phyloP scores from a whole-genome alignment of 2,113 vertebrate species.

The Anolis carolinensis region DNA sequence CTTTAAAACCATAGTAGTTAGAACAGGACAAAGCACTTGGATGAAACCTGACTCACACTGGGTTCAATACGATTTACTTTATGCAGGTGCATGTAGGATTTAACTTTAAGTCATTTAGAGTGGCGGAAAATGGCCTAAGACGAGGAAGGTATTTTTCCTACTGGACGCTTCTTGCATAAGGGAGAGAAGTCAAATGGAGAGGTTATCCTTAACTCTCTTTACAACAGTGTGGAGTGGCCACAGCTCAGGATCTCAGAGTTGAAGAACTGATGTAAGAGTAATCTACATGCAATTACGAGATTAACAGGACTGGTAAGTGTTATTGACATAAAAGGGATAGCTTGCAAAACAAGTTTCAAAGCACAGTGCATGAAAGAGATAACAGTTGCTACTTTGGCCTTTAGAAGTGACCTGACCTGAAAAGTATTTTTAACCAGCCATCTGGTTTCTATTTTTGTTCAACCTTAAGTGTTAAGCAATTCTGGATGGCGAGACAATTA shows the following conservation, averaged over 20 bases:
- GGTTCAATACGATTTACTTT: neutral
- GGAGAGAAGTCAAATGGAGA: neutral
- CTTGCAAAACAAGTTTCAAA: neutral
- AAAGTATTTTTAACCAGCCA: neutral
- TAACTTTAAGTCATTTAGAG: neutral
- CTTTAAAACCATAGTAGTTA: too few relatives aligned
- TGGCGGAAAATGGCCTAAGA: neutral
- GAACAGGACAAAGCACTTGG: too few relatives aligned
- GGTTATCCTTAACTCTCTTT: neutral
- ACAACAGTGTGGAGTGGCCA: neutral
- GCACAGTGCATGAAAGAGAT: neutral
- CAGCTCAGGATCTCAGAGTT: neutral
- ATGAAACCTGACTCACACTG: neutral
- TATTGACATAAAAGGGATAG: neutral
- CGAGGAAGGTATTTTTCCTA: neutral
- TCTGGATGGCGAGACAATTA: neutral
- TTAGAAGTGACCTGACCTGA: neutral
- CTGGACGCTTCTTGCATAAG: neutral
- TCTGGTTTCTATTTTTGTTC: neutral
- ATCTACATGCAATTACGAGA: neutral
- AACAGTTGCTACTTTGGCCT: neutral
- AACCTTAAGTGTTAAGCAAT: neutral
- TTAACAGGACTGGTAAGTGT: neutral
- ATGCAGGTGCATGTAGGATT: neutral
- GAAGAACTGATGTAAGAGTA: neutral